Percentiles rank a stretch among this genome's conserved stretches.
phyloP scores from a whole-genome alignment of 1,140 invertebrate species.

The Drosophila kanapiae region DNA sequence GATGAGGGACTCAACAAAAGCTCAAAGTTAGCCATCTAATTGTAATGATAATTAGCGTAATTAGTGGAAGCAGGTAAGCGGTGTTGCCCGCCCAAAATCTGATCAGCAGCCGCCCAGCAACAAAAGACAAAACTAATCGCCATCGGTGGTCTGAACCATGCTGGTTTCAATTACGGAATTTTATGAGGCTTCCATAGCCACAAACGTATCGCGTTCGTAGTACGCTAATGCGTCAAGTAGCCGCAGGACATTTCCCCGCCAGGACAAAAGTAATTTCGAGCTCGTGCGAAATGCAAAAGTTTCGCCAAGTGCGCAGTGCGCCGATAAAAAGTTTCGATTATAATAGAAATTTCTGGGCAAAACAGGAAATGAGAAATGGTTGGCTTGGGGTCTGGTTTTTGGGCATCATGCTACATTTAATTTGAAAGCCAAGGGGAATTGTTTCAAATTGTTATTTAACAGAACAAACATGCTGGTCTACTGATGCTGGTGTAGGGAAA shows the following conservation, averaged over 20 bases:
- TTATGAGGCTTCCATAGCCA: constrained; percentile 36
- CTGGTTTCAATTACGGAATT: constrained; percentile 73
- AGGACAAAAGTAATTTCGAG: constrained; percentile 69
- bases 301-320: constrained; percentile 47
- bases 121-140: constrained; percentile 10
- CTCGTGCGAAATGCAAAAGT: constrained; percentile 78
- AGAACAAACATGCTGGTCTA: constrained; percentile 24
- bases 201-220: constrained; percentile 52
- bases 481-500: neutral
- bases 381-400: constrained; percentile 2
- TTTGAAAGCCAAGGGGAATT: constrained; percentile 31
- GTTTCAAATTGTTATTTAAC: constrained; percentile 39
- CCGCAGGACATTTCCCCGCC: constrained; percentile 47
- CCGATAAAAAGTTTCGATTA: constrained; percentile 81
- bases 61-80: constrained; percentile 53
- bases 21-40: constrained; percentile 44
- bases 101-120: constrained; percentile 38
- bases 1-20: constrained; percentile 23
- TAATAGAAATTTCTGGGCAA: constrained; percentile 56
- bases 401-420: constrained; percentile 30
- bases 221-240: constrained; percentile 66
- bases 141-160: constrained; percentile 5
- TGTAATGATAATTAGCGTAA: constrained; percentile 74
- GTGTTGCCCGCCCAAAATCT: constrained; percentile 44
- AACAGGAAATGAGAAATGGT: constrained; percentile 69